Evolutionary conservation across 2,113 vertebrate species (phyloP).

Genomic region (Notothenia rossii): DNA sequence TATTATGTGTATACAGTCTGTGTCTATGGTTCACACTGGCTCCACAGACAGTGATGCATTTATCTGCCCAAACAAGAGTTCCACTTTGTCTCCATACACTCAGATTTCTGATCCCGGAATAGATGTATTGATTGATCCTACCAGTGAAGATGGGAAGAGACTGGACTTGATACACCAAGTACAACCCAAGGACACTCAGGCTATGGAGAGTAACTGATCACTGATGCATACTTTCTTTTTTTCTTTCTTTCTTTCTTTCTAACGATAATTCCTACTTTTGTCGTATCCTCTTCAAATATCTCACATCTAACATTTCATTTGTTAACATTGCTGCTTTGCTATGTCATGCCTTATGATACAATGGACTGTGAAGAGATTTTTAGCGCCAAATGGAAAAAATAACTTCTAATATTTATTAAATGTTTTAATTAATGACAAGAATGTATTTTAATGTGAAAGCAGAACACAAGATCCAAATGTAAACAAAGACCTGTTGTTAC

Average conservation of each 20-base stretch:
- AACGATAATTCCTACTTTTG: background rate
- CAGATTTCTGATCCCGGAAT: conserved; percentile 49
- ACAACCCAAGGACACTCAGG: conserved; percentile 40
- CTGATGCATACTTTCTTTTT: background rate
- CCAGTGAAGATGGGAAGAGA: conserved; percentile 22
- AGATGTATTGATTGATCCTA: conserved; percentile 54
- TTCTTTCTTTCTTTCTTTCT: background rate
- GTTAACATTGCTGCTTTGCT: too few relatives aligned
- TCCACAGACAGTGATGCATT: background rate
- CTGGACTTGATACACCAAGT: conserved; percentile 18
- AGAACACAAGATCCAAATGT: background rate
- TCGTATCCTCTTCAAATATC: background rate
- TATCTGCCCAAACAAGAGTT: conserved; percentile 4
- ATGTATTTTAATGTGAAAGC: background rate
- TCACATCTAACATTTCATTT: background rate
- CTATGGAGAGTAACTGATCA: background rate
- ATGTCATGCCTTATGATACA: background rate
- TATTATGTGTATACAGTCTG: background rate
- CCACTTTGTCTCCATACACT: conserved; percentile 3
- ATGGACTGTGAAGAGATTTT: background rate
- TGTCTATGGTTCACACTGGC: background rate
- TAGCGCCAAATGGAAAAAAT: too few relatives aligned
- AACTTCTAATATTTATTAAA: too few relatives aligned
- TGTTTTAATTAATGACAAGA: too few relatives aligned
- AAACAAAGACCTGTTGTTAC: background rate